These are phyloP conservation scores for Cheilosia variabilis DNA, from an alignment of 2,888 invertebrate genomes.

Conservation along the genomic window DNA sequence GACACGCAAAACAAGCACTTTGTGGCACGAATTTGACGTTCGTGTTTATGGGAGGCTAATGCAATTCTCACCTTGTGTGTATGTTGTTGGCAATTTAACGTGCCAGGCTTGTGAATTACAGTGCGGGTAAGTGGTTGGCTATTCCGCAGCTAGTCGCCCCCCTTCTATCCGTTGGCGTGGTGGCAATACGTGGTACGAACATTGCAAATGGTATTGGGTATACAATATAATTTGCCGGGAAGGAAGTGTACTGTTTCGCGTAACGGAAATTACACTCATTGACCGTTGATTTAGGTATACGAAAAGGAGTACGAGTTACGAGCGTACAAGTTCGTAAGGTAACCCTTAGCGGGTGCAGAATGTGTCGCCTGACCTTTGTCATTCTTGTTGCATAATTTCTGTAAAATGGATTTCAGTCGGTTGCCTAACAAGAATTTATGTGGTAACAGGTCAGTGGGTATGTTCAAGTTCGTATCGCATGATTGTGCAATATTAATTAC, in stretches of 20 bases:
- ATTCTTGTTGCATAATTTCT: conserved; percentile 48
- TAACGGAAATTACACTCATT: conserved; percentile 59
- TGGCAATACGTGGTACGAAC: conserved; percentile 13
- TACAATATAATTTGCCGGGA: conserved; percentile 37
- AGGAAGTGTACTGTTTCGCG: conserved; percentile 49
- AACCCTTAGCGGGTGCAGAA: conserved; percentile 36
- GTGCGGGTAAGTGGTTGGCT: conserved; percentile 56
- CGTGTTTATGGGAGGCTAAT: conserved; percentile 73
- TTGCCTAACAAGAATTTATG: conserved; percentile 34
- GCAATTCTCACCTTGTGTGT: conserved; percentile 74
- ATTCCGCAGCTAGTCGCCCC: conserved; percentile 49
- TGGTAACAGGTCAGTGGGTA: conserved; percentile 24
- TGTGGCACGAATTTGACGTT: conserved; percentile 74
- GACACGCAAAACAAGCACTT: conserved; percentile 75
- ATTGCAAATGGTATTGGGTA: conserved; percentile 49
- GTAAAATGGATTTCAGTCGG: conserved; percentile 18
- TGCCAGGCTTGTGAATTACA: conserved; percentile 42
- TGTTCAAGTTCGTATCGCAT: conserved; percentile 18
- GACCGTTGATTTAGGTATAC: conserved; percentile 56
- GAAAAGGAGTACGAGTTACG: conserved; percentile 30
- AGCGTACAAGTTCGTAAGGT: conserved; percentile 16
- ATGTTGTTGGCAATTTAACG: conserved; percentile 64
- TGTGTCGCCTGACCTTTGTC: conserved; percentile 61
- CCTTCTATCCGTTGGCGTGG: neutral
- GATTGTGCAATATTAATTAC: neutral